These are phyloP conservation scores for Eubasilissa regina DNA, from an alignment of 1,140 invertebrate species.

Conservation along the genomic window DNA sequence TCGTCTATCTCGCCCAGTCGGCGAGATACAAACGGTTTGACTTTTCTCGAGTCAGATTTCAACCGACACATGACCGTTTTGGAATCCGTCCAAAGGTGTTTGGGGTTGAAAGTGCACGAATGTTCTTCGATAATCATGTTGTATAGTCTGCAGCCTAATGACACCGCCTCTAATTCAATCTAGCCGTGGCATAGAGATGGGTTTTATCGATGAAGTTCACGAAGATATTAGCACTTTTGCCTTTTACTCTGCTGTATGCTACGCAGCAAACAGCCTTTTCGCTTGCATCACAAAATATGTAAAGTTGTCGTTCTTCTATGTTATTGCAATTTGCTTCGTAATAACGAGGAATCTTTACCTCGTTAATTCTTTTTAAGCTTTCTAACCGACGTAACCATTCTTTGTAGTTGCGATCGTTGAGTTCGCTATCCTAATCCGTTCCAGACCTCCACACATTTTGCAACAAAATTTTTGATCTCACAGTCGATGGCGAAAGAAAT, in stretches of 20 bases:
- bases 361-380: not conserved
- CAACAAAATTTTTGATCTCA: not conserved
- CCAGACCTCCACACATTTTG: constrained; percentile 20
- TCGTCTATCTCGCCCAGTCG: not conserved
- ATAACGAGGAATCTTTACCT: not conserved
- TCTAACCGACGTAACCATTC: not conserved
- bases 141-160: not conserved
- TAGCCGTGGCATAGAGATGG: not conserved
- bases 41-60: not conserved
- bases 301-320: not conserved
- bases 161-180: not conserved
- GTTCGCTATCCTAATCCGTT: not conserved
- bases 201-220: constrained; percentile 14
- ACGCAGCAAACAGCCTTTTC: not conserved
- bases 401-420: not conserved
- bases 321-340: not conserved
- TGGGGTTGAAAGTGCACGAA: not conserved
- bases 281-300: constrained; percentile 4
- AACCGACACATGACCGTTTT: not conserved
- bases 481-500: not conserved
- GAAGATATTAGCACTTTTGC: not conserved
- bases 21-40: not conserved
- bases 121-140: not conserved
- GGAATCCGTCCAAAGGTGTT: not conserved
- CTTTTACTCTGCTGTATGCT: not conserved